Evolutionary conservation across 2,888 invertebrate species (phyloP).

Genomic region (Boloria euphrosyne): DNA sequence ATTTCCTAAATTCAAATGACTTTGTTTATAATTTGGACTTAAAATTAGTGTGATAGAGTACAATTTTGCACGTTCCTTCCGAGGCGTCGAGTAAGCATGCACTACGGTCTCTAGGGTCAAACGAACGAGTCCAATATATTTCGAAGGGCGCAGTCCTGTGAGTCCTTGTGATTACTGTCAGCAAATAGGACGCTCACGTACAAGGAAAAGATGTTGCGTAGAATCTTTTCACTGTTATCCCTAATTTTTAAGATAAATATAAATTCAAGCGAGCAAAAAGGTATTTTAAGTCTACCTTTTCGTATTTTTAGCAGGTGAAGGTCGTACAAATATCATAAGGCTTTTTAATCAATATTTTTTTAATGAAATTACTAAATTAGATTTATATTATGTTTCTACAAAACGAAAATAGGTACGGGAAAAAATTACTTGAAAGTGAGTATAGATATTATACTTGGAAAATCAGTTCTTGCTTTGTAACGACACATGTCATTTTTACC

Average conservation of each 20-base stretch:
- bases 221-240: constrained; percentile 8
- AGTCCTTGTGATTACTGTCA: constrained; percentile 73
- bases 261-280: too few species aligned
- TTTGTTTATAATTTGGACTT: constrained; percentile 10
- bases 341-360: too few species aligned
- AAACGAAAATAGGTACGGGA: too few species aligned
- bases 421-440: too few species aligned
- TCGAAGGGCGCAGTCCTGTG: constrained; percentile 49
- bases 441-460: too few species aligned
- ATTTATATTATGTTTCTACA: too few species aligned
- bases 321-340: too few species aligned
- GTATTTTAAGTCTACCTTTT: too few species aligned
- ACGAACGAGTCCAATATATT: constrained; percentile 66
- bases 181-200: constrained; percentile 69
- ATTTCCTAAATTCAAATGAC: not conserved
- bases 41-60: constrained; percentile 33
- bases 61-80: constrained; percentile 19
- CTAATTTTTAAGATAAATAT: not conserved
- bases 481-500: too few species aligned
- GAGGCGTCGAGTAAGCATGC: constrained; percentile 45
- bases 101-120: constrained; percentile 65
- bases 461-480: too few species aligned
- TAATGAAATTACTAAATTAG: too few species aligned
- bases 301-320: too few species aligned
- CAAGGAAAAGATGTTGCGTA: constrained; percentile 53